Evolutionary conservation across 2,797 vertebrate species (phyloP), one percentile per base, ranked within the genome.

Genomic region (Allobates femoralis): DNA sequence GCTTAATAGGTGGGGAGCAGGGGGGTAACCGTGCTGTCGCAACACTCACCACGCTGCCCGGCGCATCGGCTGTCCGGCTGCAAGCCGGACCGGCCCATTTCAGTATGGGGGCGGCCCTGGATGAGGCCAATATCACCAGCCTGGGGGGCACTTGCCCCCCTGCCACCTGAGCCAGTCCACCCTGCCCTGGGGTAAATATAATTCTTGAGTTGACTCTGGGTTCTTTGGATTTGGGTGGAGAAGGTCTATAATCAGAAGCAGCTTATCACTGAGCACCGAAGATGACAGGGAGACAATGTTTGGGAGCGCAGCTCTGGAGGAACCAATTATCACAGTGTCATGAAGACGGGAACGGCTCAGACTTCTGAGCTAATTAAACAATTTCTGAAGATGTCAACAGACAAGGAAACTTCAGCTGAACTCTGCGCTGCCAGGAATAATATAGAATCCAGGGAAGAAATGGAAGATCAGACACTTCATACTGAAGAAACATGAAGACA

Each of bases 221-320:
- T 18, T 19, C 41, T 32, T 32, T 8, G 3, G 1, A 67, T 1
- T 67, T 67, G 1, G 64, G 28, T 6, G 5, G 67, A 41, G 37
- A 41, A 3, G 18, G 8, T 6, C 21, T 77, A 85, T 83, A 73
- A 76, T 46, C 28, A 16, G 64, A 58, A 66, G 26, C 62, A 64
- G 15, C 26, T 19, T 79, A 26, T 78, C 80, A 50, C 37, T 73
- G 83, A 79, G 76, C 46, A 28, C 50, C 28, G 79, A 85, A 41
- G 10, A 87, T 86, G 81, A 79, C 75, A 81, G 85, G 64, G 4
- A 89, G 53, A 58, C 30, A 69, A 85, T 89, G 86, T 46, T 75
- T 41, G 79, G 84, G 58, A 53, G 85, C 83, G 79, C 46, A 11
- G 66, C 66, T 21, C 32, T 15, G 34, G 34, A 16, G 5, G 16